Conservation (phyloP, 2,113 vertebrate species). For the Rhodinocichla rosea region DNA sequence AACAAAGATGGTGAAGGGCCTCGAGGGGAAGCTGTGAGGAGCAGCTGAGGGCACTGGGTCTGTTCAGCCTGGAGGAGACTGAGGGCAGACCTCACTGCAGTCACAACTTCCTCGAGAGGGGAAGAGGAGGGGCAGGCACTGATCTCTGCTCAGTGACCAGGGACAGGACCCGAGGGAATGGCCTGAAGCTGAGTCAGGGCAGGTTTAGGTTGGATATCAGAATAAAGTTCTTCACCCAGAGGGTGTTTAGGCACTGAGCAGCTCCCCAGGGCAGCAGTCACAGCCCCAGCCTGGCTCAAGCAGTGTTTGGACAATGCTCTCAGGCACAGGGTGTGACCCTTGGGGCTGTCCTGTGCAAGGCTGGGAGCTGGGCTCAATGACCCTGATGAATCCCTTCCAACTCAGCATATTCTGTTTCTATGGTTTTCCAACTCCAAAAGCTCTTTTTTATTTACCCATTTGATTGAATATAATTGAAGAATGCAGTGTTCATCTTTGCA, state of each 20-base stretch:
- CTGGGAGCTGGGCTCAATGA: background rate
- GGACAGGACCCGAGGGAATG: background rate
- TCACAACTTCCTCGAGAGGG: accelerated
- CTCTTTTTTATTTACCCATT: background rate
- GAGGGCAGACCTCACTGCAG: background rate
- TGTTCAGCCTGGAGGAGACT: background rate
- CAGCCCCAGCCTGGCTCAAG: background rate
- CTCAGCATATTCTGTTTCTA: background rate
- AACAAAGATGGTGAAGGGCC: background rate
- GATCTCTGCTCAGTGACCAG: background rate
- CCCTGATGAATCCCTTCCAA: background rate
- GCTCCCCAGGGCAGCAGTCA: background rate
- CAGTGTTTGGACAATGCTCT: accelerated
- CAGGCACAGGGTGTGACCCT: background rate
- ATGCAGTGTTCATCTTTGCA: background rate
- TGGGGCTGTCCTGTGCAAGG: no score
- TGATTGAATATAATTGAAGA: background rate
- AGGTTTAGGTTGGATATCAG: background rate
- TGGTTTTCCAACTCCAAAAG: background rate
- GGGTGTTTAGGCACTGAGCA: accelerated
- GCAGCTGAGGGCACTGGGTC: accelerated
- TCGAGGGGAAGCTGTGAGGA: background rate
- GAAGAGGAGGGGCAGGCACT: background rate
- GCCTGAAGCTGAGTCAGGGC: background rate
- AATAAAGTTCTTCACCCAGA: accelerated